Percentiles rank a stretch among this genome's conserved stretches.
These are phyloP conservation scores for Falco concolor DNA, from an alignment of 2,797 vertebrate genomes.

Conservation along the genomic window DNA sequence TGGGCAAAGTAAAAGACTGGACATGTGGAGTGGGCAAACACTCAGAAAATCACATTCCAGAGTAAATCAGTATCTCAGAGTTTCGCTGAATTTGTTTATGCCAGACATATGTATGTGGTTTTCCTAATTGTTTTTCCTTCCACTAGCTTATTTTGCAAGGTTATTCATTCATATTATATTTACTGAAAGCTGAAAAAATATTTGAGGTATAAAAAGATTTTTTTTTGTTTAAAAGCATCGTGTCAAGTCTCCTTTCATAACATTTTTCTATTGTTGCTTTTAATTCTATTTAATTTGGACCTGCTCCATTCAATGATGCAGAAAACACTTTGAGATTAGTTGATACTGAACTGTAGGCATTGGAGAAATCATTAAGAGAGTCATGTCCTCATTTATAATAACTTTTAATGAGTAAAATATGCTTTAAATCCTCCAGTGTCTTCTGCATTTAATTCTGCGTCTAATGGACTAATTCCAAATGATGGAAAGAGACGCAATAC, in stretches of 20 bases:
- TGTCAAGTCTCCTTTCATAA: neutral
- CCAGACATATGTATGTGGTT: neutral
- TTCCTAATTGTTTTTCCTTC: neutral
- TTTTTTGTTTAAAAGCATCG: neutral
- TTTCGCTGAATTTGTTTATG: neutral
- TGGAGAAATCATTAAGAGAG: constrained; percentile 65
- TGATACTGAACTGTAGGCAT: constrained; percentile 67
- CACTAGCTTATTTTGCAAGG: neutral
- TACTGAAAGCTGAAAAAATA: neutral
- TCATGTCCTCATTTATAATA: constrained; percentile 62
- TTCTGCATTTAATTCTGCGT: constrained; percentile 63
- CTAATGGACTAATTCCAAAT: constrained; percentile 56
- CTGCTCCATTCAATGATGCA: constrained; percentile 46
- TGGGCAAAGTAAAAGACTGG: constrained; percentile 57
- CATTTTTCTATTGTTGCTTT: neutral
- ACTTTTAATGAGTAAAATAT: constrained; percentile 70
- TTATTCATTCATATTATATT: neutral
- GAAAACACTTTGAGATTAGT: constrained; percentile 59
- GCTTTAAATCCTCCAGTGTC: constrained; percentile 62
- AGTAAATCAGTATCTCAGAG: neutral
- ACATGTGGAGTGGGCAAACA: neutral
- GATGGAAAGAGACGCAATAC: neutral
- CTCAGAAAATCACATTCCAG: neutral
- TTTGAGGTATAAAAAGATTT: neutral
- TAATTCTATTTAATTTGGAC: constrained; percentile 45